Base-by-base conservation (phyloP, 1,140 invertebrate species). In the Protaetia brevitarsis region DNA sequence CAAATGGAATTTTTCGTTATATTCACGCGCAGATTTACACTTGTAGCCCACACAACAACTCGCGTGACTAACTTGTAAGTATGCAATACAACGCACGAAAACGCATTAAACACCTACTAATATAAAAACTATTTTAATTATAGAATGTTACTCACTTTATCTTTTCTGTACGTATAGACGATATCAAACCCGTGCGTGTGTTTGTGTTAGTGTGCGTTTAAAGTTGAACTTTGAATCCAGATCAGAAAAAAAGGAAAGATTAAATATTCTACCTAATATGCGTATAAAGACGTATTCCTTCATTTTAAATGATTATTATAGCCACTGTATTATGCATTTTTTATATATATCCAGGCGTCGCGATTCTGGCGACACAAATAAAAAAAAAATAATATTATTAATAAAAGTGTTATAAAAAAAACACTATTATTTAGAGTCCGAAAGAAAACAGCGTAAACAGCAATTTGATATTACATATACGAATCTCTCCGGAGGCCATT, bases 381-480 rank as follows among this genome's bases (percentile, higher is more conserved):
- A n/a, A n/a, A n/a, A n/a, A n/a, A n/a, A n/a, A n/a, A n/a, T n/a
- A n/a, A n/a, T n/a, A n/a, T n/a, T n/a, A n/a, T n/a, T n/a, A n/a
- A n/a, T n/a, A n/a, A n/a, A n/a, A n/a, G n/a, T n/a, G n/a, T n/a
- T n/a, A n/a, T n/a, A n/a, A n/a, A n/a, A n/a, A n/a, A n/a, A n/a
- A n/a, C n/a, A n/a, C n/a, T n/a, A n/a, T n/a, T n/a, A n/a, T n/a
- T n/a, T n/a, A n/a, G n/a, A n/a, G n/a, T n/a, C n/a, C n/a, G 41
- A 23, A 51, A 21, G 41, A 51, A 51, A 51, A 51, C 41, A 51
- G 16, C 26, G 41, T 51, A 51, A 51, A 51, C 41, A 51, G 41
- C 41, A 51, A 51, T 19, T 51, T 19, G 41, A 51, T 51, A n/a
- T n/a, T n/a, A n/a, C n/a, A n/a, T n/a, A 51, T 51, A 51, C 41